phyloP scores from a whole-genome alignment of 2,797 vertebrate species.

The Chlorospingus flavigularis region DNA sequence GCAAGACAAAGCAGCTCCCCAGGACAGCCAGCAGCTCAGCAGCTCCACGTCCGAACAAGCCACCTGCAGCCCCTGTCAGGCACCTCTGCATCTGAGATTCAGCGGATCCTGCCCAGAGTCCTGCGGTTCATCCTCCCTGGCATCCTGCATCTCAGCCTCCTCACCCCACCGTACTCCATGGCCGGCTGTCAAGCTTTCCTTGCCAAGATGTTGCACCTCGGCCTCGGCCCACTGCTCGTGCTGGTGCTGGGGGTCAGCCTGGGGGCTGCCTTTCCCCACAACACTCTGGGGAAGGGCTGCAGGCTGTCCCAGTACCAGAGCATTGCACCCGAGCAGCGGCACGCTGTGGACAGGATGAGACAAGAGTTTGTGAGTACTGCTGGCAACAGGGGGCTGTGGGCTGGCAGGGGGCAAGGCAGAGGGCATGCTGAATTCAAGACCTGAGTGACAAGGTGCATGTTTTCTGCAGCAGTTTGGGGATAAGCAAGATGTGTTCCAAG shows the following conservation, averaged over 20 bases:
- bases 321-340: neutral
- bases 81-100: neutral
- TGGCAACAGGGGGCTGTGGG: neutral
- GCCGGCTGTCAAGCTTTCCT: rapidly evolving
- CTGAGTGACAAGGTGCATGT: neutral
- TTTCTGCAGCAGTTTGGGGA: neutral
- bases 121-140: rapidly evolving
- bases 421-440: neutral
- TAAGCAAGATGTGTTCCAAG: neutral
- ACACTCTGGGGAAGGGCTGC: neutral
- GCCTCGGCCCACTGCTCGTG: neutral
- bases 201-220: neutral
- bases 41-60: rapidly evolving
- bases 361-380: constrained; percentile 6
- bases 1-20: rapidly evolving
- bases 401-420: neutral
- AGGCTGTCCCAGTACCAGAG: constrained; percentile 16
- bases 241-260: neutral
- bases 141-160: neutral
- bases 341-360: neutral
- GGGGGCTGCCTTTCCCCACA: neutral
- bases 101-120: rapidly evolving
- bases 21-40: rapidly evolving
- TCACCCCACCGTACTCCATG: rapidly evolving
- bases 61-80: neutral